Percentiles rank a stretch among this genome's conserved stretches.
These are phyloP conservation scores for Amphimallon solstitiale DNA, from an alignment of 2,888 invertebrate species.

Conservation along the genomic window DNA sequence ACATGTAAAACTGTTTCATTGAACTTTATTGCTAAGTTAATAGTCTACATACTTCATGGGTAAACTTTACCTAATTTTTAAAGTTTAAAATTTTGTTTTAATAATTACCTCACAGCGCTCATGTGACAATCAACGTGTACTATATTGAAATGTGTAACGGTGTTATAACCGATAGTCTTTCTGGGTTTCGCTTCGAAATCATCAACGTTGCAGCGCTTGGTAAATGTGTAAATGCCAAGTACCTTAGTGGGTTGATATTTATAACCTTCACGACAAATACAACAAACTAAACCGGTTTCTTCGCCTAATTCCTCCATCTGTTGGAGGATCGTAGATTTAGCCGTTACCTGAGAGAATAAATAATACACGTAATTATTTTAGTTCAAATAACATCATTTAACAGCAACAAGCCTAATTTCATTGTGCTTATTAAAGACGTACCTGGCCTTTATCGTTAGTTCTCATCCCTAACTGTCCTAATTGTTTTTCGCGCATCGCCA, in stretches of 20 bases:
- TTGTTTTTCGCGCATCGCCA: constrained; percentile 98
- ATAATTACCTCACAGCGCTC: constrained; percentile 83
- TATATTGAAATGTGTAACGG: constrained; percentile 98
- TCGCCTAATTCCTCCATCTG: constrained; percentile 96
- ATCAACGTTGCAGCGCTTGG: constrained; percentile 93
- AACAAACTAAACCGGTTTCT: constrained; percentile 95
- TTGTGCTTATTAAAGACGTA: constrained; percentile 62
- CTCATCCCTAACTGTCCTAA: constrained; percentile 94
- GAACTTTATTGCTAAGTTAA: too few species aligned
- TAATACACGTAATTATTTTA: background rate
- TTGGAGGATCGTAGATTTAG: constrained; percentile 88
- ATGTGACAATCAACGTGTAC: constrained; percentile 99
- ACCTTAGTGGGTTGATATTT: constrained; percentile 94
- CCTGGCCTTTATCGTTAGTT: constrained; percentile 97
- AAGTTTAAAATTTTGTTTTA: too few species aligned
- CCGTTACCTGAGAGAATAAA: constrained; percentile 71
- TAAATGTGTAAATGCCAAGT: constrained; percentile 95
- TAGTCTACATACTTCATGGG: too few species aligned
- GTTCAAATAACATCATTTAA: too few species aligned
- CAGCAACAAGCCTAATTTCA: too few species aligned
- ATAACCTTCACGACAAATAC: constrained; percentile 98
- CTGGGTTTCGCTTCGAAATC: constrained; percentile 90
- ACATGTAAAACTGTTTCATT: too few species aligned
- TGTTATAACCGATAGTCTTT: constrained; percentile 89
- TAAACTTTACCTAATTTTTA: too few species aligned